A percentile compares a stretch with the other conserved stretches of the same genome.
phyloP scores from a whole-genome alignment of 1,140 invertebrate genomes.

The Trialeurodes vaporariorum region DNA sequence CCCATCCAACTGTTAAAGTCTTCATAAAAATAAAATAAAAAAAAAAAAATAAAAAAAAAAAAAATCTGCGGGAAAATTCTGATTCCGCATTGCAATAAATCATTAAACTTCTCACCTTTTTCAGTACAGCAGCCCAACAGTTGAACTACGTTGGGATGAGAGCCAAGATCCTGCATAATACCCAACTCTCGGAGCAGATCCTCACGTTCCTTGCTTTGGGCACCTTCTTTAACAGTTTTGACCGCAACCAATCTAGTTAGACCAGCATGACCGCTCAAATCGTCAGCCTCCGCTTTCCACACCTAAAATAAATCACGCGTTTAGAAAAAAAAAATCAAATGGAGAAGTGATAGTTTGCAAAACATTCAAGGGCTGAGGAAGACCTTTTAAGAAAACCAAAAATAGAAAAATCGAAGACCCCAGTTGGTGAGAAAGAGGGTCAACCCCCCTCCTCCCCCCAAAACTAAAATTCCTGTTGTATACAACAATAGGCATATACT shows the following conservation, averaged over 20 bases:
- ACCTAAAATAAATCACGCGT: constrained; percentile 42
- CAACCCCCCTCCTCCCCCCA: too few species aligned
- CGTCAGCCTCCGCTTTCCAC: constrained; percentile 71
- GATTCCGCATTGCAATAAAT: neutral
- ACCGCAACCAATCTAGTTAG: constrained; percentile 66
- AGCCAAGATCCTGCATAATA: constrained; percentile 74
- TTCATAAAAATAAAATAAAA: constrained; percentile 12
- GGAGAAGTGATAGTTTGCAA: too few species aligned
- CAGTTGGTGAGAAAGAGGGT: too few species aligned
- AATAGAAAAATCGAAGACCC: too few species aligned
- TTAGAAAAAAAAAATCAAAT: too few species aligned
- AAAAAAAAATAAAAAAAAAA: constrained; percentile 7
- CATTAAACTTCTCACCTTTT: constrained; percentile 43
- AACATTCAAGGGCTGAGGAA: too few species aligned
- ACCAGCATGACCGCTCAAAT: constrained; percentile 61
- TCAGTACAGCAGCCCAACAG: constrained; percentile 72
- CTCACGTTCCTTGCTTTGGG: constrained; percentile 59
- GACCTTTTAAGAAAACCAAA: too few species aligned
- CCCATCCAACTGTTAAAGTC: too few species aligned
- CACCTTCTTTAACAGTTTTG: constrained; percentile 64
- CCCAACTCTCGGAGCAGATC: constrained; percentile 62
- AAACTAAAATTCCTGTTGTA: too few species aligned
- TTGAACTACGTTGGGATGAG: constrained; percentile 75
- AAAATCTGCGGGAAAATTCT: constrained; percentile 11
- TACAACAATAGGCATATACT: too few species aligned